These are phyloP conservation scores for Solea senegalensis DNA, from an alignment of 2,113 vertebrate species.

Conservation along the genomic window DNA sequence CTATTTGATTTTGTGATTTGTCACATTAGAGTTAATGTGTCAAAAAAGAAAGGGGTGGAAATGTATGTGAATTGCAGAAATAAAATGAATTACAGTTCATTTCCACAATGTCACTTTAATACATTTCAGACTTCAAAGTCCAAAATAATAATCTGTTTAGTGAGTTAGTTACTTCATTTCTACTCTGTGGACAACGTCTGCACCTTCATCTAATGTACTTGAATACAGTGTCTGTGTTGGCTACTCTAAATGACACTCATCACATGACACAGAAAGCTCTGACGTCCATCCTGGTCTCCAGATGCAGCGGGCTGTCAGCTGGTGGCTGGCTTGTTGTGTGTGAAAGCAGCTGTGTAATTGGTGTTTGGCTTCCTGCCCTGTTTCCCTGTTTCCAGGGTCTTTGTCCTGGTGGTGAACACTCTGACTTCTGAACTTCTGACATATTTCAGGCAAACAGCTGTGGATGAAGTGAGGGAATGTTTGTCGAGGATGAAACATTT, in stretches of 20 bases:
- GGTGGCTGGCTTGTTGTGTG: neutral
- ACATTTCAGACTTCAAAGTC: too few relatives aligned
- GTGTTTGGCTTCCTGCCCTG: neutral
- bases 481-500: neutral
- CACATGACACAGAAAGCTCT: neutral
- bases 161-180: too few relatives aligned
- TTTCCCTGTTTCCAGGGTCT: neutral
- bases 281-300: neutral
- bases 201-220: neutral
- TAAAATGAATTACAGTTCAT: too few relatives aligned
- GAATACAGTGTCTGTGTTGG: neutral
- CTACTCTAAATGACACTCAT: neutral
- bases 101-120: too few relatives aligned
- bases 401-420: neutral
- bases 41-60: too few relatives aligned
- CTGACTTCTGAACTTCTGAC: neutral
- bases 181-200: too few relatives aligned
- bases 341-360: slow-evolving; percentile 9
- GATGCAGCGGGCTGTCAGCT: neutral
- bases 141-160: too few relatives aligned
- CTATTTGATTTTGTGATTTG: too few relatives aligned
- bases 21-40: too few relatives aligned
- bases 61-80: too few relatives aligned
- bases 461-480: neutral
- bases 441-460: neutral